Conservation (phyloP, 2,113 vertebrate species). For the Hippocampus abdominalis region DNA sequence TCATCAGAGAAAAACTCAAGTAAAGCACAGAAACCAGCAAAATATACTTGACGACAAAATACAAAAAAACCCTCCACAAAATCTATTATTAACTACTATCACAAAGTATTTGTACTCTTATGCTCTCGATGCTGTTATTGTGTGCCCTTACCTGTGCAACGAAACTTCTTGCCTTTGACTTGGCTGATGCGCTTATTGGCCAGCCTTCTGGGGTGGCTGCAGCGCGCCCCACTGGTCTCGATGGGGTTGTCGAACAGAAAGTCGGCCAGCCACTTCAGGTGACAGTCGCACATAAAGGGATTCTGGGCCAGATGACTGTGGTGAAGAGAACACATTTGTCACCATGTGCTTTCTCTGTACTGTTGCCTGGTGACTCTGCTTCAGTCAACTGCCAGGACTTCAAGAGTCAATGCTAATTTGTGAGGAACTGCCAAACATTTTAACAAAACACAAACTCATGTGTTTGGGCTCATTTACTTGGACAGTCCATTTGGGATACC, state of each 20-base stretch:
- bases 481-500: background rate
- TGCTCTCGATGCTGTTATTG: background rate
- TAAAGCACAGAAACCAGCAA: too few species aligned
- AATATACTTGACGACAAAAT: too few species aligned
- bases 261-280: slow-evolving; percentile 98
- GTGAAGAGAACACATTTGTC: slow-evolving; percentile 7
- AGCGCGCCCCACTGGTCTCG: slow-evolving; percentile 96
- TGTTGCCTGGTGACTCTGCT: background rate
- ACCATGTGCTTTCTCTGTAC: background rate
- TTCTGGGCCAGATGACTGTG: slow-evolving; percentile 96
- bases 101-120: background rate
- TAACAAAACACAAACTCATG: background rate
- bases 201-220: slow-evolving; percentile 92
- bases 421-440: background rate
- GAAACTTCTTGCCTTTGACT: slow-evolving; percentile 99
- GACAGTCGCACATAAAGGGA: slow-evolving; percentile 98
- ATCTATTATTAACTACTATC: background rate
- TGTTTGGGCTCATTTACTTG: background rate
- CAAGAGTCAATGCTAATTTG: background rate
- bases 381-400: background rate
- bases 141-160: slow-evolving; percentile 90
- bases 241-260: slow-evolving; percentile 98
- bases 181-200: slow-evolving; percentile 98
- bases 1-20: too few species aligned
- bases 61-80: too few species aligned